phyloP scores from a whole-genome alignment of 2,113 vertebrate genomes.

The Serilophus lunatus region DNA sequence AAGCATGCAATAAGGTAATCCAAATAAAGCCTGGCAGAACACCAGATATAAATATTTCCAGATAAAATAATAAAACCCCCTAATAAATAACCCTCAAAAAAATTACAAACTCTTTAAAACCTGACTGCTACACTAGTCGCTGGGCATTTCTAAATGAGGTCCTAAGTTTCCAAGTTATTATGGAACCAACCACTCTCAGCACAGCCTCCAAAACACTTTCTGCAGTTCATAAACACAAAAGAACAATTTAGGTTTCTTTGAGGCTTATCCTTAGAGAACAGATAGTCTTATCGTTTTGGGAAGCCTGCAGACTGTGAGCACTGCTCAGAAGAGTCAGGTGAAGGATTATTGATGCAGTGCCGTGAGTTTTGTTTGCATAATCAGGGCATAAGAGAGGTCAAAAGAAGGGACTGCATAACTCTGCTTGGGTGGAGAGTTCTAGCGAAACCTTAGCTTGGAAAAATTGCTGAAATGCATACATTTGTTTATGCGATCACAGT shows the following conservation, averaged over 20 bases:
- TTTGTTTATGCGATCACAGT: background rate
- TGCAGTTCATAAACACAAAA: background rate
- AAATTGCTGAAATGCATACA: background rate
- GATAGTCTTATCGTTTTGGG: background rate
- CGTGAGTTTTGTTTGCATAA: background rate
- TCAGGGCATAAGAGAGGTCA: background rate
- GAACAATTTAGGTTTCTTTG: background rate
- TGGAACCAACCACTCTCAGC: background rate
- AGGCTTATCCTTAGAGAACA: background rate
- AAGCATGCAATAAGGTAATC: background rate
- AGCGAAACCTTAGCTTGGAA: background rate
- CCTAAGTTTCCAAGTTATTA: background rate
- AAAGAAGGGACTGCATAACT: background rate
- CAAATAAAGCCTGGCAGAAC: background rate
- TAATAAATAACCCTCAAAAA: background rate
- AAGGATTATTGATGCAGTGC: background rate
- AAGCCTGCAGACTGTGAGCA: background rate
- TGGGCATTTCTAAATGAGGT: background rate
- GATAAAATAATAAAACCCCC: background rate
- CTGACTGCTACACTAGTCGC: background rate
- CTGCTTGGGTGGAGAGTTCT: background rate
- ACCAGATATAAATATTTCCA: background rate
- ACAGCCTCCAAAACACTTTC: background rate
- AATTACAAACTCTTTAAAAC: background rate
- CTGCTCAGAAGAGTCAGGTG: background rate